These are phyloP conservation scores for Ganaspis sp. DNA, from an alignment of 1,140 invertebrate genomes.

Conservation along the genomic window DNA sequence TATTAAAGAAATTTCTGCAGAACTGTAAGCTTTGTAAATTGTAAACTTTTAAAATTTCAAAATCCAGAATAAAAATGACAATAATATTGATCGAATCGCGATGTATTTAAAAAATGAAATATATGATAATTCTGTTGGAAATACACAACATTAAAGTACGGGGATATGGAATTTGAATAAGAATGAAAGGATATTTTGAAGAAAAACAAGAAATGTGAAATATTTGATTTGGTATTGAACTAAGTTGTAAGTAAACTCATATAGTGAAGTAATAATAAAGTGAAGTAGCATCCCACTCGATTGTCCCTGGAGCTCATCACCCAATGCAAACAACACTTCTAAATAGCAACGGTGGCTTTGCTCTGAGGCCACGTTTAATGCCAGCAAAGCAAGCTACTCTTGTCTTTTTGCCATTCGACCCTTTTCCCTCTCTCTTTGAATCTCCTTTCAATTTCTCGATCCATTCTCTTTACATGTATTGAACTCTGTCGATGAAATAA, in stretches of 20 bases:
- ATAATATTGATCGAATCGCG: too few relatives aligned
- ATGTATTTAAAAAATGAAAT: too few relatives aligned
- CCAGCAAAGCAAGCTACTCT: conserved; percentile 26
- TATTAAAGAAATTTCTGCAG: too few relatives aligned
- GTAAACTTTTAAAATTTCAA: too few relatives aligned
- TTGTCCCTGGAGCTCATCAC: conserved; percentile 14
- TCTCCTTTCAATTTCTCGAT: conserved; percentile 29
- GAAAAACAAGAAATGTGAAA: background rate
- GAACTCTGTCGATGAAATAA: conserved; percentile 37
- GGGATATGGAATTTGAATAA: background rate
- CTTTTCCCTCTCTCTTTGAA: conserved; percentile 22
- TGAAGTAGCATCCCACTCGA: conserved; percentile 9
- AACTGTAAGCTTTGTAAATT: too few relatives aligned
- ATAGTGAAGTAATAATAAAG: conserved; percentile 38
- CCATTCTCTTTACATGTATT: conserved; percentile 29
- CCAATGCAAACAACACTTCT: conserved; percentile 12
- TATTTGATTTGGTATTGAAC: background rate
- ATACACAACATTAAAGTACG: too few relatives aligned
- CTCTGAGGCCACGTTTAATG: conserved; percentile 11
- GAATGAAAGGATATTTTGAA: background rate
- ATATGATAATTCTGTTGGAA: too few relatives aligned
- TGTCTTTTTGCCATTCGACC: conserved; percentile 9
- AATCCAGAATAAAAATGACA: too few relatives aligned
- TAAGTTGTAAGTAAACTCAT: conserved; percentile 37
- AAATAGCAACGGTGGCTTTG: conserved; percentile 15